Percentiles rank a stretch among this genome's conserved stretches.
These are phyloP conservation scores for Sinocyclocheilus grahami DNA, from an alignment of 2,113 vertebrate genomes.

Conservation along the genomic window DNA sequence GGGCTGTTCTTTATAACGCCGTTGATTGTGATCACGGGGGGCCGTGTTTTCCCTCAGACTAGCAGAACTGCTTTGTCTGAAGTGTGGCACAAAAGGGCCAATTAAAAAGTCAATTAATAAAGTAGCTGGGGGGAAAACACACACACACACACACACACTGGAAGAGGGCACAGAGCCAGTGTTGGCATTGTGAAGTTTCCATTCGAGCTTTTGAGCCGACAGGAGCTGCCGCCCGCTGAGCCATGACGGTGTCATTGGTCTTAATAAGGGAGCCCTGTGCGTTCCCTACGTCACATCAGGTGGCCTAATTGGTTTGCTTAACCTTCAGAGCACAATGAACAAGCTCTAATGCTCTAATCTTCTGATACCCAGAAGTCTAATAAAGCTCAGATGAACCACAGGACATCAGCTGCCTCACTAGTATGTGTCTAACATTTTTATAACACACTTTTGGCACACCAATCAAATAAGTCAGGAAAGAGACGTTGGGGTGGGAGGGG, in stretches of 20 bases:
- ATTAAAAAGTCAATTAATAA: constrained; percentile 39
- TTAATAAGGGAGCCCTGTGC: constrained; percentile 68
- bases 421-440: background rate
- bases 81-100: constrained; percentile 30
- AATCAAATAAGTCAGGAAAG: background rate
- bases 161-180: background rate
- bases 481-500: background rate
- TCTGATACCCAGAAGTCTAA: constrained; percentile 69
- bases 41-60: background rate
- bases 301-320: constrained; percentile 78
- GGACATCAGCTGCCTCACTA: background rate
- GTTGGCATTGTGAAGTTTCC: background rate
- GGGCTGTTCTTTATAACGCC: background rate
- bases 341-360: constrained; percentile 64
- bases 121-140: background rate
- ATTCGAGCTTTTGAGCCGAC: background rate
- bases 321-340: constrained; percentile 78
- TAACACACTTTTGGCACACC: background rate
- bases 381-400: constrained; percentile 60
- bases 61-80: constrained; percentile 1
- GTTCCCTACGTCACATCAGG: constrained; percentile 66
- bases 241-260: constrained; percentile 68
- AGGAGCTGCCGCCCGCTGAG: background rate
- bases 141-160: background rate
- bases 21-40: background rate